phyloP scores from a whole-genome alignment of 2,888 invertebrate species.

The Ashinkailepas kermadecensis region DNA sequence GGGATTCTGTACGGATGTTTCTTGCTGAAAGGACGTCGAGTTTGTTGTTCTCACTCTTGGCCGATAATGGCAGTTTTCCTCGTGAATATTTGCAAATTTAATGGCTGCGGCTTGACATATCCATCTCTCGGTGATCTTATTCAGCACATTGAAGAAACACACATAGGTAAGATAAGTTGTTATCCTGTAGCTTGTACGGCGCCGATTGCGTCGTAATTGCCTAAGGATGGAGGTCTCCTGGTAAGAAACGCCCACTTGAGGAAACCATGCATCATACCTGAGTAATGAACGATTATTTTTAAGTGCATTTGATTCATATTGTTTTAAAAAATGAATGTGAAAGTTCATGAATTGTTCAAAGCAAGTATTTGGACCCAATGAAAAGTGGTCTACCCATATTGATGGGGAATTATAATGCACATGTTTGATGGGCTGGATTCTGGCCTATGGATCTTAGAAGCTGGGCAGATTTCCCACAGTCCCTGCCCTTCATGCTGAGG shows the following conservation, averaged over 20 bases:
- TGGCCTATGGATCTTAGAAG: too few relatives aligned
- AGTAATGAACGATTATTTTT: too few relatives aligned
- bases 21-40: neutral
- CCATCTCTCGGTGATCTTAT: conserved; percentile 70
- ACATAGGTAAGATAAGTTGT: conserved; percentile 58
- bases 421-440: too few relatives aligned
- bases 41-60: neutral
- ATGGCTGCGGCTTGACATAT: conserved; percentile 76
- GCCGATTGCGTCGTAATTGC: neutral
- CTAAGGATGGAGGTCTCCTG: neutral
- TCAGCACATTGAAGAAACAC: conserved; percentile 78
- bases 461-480: too few relatives aligned
- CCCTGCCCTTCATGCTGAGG: too few relatives aligned
- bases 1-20: neutral
- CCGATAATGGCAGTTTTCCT: conserved; percentile 73
- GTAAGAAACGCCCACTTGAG: neutral
- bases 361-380: too few relatives aligned
- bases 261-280: too few relatives aligned
- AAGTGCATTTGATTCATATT: too few relatives aligned
- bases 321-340: too few relatives aligned
- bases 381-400: too few relatives aligned
- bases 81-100: conserved; percentile 80
- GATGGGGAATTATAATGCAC: too few relatives aligned
- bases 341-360: too few relatives aligned
- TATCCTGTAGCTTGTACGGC: neutral